Base-by-base conservation (phyloP, 1,140 invertebrate species). In the Brachionus koreanus region DNA sequence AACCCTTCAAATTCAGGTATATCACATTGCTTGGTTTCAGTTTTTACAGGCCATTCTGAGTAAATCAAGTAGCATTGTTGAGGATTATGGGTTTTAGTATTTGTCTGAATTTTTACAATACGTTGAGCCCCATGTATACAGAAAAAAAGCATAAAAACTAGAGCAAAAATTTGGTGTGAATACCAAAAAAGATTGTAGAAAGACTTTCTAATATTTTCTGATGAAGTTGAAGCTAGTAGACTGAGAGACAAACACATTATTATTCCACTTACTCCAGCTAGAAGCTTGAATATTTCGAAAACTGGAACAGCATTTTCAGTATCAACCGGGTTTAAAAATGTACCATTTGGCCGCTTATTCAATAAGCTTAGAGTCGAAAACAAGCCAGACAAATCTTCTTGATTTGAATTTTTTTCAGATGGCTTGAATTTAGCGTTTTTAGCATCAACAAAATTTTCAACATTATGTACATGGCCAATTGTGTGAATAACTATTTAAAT, bases 221-320 rank as follows among this genome's bases (percentile, higher is more conserved):
- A n/a, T n/a, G n/a, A n/a, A n/a, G n/a, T n/a, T n/a, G n/a, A n/a
- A n/a, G n/a, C n/a, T n/a, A n/a, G 87, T 5, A 88, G 12, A 29
- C 87, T 86, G 4, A 89, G 84, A 65, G 83, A 84, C 6, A 89
- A 61, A 12, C 86, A 88, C 43, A 87, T 85, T 9, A 88, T 77
- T 37, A 87, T 83, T 6, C 88, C 88, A 25, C 86, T 85, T 0
- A 86, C 77, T 75, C 87, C 88, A 16, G 88, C 84, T 5, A 87
- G 72, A 13, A 86, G 83, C 63, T 85, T 86, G 25, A 87, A 42
- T 33, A 16, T 29, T 23, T 65, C 57, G 13, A 63, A 37, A n/a
- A 82, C n/a, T 43, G 77, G 42, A n/a, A 43, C 39, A 1, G 77
- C 35, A 33, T 82, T 82, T 29, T 43, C 57, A 10, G 37, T 82